Base-by-base conservation (phyloP, 2,113 vertebrate species). In the Myrmophylax atrothorax region DNA sequence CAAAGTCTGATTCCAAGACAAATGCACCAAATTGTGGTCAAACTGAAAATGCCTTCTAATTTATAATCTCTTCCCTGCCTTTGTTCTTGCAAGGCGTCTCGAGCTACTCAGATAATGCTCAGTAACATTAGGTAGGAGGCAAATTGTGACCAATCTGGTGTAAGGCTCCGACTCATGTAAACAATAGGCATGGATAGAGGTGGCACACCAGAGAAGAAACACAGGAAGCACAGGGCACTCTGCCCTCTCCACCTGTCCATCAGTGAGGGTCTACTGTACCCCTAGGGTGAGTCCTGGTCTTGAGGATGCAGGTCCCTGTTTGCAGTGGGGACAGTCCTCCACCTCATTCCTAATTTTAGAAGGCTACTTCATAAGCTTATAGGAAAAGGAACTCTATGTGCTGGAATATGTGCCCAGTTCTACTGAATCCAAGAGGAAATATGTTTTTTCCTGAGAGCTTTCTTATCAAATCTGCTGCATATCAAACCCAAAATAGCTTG, bases 401-500 rank as follows among this genome's bases (percentile, higher is more conserved):
- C 96, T 1, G 60, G 93, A 93, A 84, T 93, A 29, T 72, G 84
- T 95, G 86, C 96, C 94, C 83, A 82, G 78, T 89, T 87, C 74
- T 88, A 70, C 46, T 1, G 83, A 84, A 60, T 92, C 85, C 94
- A 94, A 95, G 89, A 97, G 91, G 95, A 97, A 97, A 96, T 96
- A 87, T 78, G 95, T 59, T 84, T 90, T 93, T 97, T 97, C 94
- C 96, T 96, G 91, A 94, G 87, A 95, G 91, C 84, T 96, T 96
- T 95, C 96, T 96, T 97, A 97, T 97, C 96, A 96, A 97, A 97
- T 79, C 84, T 97, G 77, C 72, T 74, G 58, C 59, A 6, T 77
- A 95, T 96, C 85, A 84, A 92, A 78, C 60, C 63, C 78, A 76
- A 94, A 97, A 96, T 95, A 97, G 70, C 72, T 72, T n/a, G 74